Evolutionary conservation across 1,140 invertebrate species (phyloP), one percentile per base, ranked within the genome.

Genomic region (Coenobita brevimanus): DNA sequence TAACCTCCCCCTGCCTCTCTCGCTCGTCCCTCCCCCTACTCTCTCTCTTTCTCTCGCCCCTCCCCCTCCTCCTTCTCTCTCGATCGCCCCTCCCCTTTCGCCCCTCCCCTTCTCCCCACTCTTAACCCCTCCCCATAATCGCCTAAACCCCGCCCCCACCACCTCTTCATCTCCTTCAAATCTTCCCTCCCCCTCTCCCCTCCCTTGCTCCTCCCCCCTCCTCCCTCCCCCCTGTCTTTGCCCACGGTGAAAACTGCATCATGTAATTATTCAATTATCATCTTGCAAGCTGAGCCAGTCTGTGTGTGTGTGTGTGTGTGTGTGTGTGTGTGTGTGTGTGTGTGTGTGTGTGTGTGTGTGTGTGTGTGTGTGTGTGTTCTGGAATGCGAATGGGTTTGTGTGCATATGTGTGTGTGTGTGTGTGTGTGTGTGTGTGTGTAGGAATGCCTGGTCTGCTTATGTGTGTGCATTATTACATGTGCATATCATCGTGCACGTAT

Each of bases 261-360:
- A 83, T 67, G 80, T 89, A 79, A 89, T 89, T 83, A 89, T 83
- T 79, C 62, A 89, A 89, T 83, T 89, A 83, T 83, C 36, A 79
- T 46, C 81, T 71, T 54, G 75, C 75, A 79, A 80, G 46, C 60
- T 84, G 71, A 85, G 82, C 54, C 71, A 38, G 36, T n/a, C 36
- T 50, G 46, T 60, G 15, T 15, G 21, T n/a, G 17, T 1, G 17
- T 43, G 46, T 30, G 10, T 43, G 8, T 41, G 33, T 50, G 36
- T 2, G 10, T 3, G 24, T 21, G 73, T n/a, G 73, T 4, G 13
- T 21, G 64, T 13, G 62, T 30, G 64, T 50, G 6, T 17, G 36
- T 3, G 30, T 60, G 46, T 46, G 30, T 46, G 54, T 54, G 50
- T 79, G 15, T 46, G 36, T 3, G 30, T 60, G 46, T 38, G 21